Conservation (phyloP, 2,888 invertebrate genomes). For the Drosophila conformis region DNA sequence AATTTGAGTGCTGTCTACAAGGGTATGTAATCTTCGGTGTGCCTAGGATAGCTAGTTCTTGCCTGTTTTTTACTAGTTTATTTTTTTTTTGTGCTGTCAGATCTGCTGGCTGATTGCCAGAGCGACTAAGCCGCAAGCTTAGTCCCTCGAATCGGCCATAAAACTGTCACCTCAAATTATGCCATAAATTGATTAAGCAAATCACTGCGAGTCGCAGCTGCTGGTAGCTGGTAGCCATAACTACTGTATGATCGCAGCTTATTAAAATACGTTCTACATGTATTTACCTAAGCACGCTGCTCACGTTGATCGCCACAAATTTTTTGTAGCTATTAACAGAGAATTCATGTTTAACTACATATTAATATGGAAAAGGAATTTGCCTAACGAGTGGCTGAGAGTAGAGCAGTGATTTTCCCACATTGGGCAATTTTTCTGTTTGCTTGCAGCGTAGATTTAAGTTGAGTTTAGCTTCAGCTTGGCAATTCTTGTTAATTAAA, state of each 20-base stretch:
- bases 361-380: not conserved
- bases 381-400: not conserved
- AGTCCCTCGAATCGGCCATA: slow-evolving; percentile 46
- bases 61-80: slow-evolving; percentile 10
- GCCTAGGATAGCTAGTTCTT: not conserved
- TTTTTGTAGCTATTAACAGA: not conserved
- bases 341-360: not conserved
- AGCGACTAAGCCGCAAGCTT: slow-evolving; percentile 45
- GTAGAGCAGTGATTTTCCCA: not conserved
- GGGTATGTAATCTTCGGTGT: not conserved
- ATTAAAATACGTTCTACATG: slow-evolving; percentile 5
- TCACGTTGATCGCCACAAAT: not conserved
- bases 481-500: slow-evolving; percentile 56
- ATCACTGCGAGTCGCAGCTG: slow-evolving; percentile 45
- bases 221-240: slow-evolving; percentile 18
- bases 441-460: not conserved
- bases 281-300: not conserved
- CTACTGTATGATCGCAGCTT: slow-evolving; percentile 2
- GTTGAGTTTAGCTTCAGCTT: not conserved
- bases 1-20: not conserved
- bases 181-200: slow-evolving; percentile 69
- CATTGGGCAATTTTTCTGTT: not conserved
- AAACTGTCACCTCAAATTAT: slow-evolving; percentile 67
- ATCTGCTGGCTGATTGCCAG: slow-evolving; percentile 56
- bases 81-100: slow-evolving; percentile 50